A percentile compares a stretch with the other conserved stretches of the same genome.
Evolutionary conservation across 2,888 invertebrate genomes (phyloP).

Genomic region (Parapristionchus giblindavisi): DNA sequence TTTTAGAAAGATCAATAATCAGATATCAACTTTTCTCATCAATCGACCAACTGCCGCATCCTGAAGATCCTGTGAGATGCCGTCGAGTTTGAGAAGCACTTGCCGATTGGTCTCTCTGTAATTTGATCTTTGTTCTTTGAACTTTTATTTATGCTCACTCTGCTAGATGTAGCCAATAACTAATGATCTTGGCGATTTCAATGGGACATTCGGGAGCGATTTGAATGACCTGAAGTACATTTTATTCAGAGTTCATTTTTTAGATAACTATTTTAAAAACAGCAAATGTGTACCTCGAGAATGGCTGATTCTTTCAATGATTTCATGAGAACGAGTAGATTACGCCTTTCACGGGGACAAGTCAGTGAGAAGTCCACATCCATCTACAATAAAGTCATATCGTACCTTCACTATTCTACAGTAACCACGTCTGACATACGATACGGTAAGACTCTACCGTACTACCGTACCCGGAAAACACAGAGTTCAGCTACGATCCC

Average conservation of each 20-base stretch:
- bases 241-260: not conserved
- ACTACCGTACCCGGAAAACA: too few species aligned
- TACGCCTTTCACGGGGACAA: not conserved
- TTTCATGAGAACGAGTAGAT: not conserved
- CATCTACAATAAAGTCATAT: too few species aligned
- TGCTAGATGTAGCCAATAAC: constrained; percentile 22
- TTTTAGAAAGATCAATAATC: too few species aligned
- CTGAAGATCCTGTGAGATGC: constrained; percentile 16
- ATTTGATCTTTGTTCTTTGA: not conserved
- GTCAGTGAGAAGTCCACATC: constrained; percentile 10
- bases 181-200: constrained; percentile 17
- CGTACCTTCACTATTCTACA: too few species aligned
- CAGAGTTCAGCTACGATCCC: not conserved
- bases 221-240: constrained; percentile 8
- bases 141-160: constrained; percentile 3
- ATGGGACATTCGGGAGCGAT: not conserved
- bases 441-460: too few species aligned
- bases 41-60: constrained; percentile 11
- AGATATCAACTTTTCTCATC: constrained; percentile 24
- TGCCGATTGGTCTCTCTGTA: constrained; percentile 11
- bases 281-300: not conserved
- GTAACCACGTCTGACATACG: too few species aligned
- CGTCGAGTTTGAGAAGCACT: constrained; percentile 4
- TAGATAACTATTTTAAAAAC: not conserved
- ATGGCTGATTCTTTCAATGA: constrained; percentile 6